A percentile compares a stretch with the other conserved stretches of the same genome.
Conservation (phyloP, 2,113 vertebrate species). For the Ia io region DNA sequence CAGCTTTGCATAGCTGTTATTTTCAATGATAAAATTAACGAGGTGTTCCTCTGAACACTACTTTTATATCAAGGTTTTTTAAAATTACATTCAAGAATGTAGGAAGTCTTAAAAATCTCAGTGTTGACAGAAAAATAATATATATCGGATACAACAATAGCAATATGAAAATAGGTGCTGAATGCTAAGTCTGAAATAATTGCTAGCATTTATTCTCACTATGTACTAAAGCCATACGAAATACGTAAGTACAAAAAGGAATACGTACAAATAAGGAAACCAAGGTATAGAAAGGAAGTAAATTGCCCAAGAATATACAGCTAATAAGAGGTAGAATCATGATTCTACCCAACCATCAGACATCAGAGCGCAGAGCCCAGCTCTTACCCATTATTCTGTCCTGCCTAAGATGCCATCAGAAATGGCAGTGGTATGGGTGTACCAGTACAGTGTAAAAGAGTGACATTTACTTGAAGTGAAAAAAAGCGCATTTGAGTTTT, state of each 20-base stretch:
- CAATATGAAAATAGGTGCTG: background rate
- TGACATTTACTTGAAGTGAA: background rate
- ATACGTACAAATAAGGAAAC: background rate
- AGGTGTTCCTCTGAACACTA: background rate
- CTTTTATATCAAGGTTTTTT: background rate
- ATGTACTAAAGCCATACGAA: background rate
- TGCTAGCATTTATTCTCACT: background rate
- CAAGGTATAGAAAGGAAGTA: background rate
- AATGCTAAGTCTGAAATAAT: conserved; percentile 19
- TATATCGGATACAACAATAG: background rate
- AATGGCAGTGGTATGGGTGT: background rate
- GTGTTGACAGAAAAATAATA: background rate
- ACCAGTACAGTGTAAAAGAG: background rate
- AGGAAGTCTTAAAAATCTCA: background rate
- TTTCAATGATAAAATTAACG: conserved; percentile 10
- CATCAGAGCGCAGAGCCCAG: background rate
- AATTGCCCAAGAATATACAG: background rate
- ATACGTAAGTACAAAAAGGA: background rate
- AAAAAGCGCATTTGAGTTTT: background rate
- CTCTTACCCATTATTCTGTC: background rate
- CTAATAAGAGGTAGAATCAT: background rate
- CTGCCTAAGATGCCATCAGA: background rate
- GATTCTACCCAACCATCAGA: background rate
- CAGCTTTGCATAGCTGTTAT: background rate
- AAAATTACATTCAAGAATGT: background rate